Percentiles rank a stretch among this genome's conserved stretches.
Evolutionary conservation across 92 coral and sea anemone species (phyloP).

Genomic region (Meandrina meandrites): DNA sequence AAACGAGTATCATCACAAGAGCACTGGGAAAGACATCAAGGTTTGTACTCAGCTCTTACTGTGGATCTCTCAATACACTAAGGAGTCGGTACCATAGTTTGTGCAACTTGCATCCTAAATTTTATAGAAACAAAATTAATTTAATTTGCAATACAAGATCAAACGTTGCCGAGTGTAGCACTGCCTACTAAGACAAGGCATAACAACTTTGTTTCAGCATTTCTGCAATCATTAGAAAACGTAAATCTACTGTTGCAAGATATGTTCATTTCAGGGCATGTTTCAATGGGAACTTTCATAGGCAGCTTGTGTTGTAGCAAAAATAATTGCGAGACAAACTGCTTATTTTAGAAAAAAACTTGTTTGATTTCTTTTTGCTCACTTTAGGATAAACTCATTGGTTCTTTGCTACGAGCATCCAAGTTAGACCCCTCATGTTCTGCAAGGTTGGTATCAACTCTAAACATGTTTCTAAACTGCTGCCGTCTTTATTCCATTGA

Average conservation of each 20-base stretch:
- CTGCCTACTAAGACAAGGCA: neutral
- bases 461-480: neutral
- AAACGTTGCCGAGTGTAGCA: neutral
- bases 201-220: neutral
- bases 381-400: slow-evolving; percentile 82
- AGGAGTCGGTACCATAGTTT: neutral
- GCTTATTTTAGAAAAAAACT: neutral
- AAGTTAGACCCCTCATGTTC: slow-evolving; percentile 86
- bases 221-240: neutral
- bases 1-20: slow-evolving; percentile 81
- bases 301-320: no score
- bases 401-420: slow-evolving; percentile 81
- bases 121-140: no score
- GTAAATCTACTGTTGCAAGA: neutral
- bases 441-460: slow-evolving; percentile 68
- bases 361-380: neutral
- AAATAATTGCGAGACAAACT: neutral
- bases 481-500: neutral
- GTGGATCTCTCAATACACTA: neutral
- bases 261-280: no score
- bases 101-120: neutral
- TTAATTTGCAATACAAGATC: neutral
- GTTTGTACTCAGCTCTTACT: slow-evolving; percentile 35
- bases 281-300: no score
- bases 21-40: slow-evolving; percentile 93